A percentile compares a stretch with the other conserved stretches of the same genome.
phyloP scores from a whole-genome alignment of 2,113 vertebrate genomes.

The Plestiodon gilberti region DNA sequence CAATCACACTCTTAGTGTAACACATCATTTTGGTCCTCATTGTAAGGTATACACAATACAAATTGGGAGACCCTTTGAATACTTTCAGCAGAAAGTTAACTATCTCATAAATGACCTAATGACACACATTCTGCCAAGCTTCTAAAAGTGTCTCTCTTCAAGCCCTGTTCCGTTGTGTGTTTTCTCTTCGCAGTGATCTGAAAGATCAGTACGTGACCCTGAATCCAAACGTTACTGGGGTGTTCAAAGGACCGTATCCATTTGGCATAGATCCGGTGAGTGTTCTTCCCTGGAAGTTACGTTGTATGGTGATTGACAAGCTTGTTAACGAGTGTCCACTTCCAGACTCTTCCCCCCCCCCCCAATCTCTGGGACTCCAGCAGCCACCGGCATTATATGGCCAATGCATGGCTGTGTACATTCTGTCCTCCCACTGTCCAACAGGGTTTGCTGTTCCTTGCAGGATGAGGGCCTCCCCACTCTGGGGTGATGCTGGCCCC shows the following conservation, averaged over 20 bases:
- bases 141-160: neutral
- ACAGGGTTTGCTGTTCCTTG: too few species aligned
- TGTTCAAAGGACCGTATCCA: conserved; percentile 91
- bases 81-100: fast-evolving
- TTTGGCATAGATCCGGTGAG: conserved; percentile 96
- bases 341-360: too few species aligned
- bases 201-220: conserved; percentile 76
- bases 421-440: too few species aligned
- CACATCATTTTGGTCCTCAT: neutral
- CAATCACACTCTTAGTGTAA: neutral
- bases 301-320: neutral
- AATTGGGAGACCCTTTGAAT: neutral
- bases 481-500: too few species aligned
- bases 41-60: neutral
- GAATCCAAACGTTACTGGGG: conserved; percentile 86
- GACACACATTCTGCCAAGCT: neutral
- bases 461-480: too few species aligned
- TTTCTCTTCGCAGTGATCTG: conserved; percentile 41
- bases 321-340: neutral
- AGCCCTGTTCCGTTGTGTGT: neutral
- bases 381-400: too few species aligned
- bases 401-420: too few species aligned
- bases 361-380: too few species aligned
- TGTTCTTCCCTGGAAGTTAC: conserved; percentile 16
- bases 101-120: neutral